Evolutionary conservation across 1,140 invertebrate species (phyloP).

Genomic region (Temnothorax nylanderi): DNA sequence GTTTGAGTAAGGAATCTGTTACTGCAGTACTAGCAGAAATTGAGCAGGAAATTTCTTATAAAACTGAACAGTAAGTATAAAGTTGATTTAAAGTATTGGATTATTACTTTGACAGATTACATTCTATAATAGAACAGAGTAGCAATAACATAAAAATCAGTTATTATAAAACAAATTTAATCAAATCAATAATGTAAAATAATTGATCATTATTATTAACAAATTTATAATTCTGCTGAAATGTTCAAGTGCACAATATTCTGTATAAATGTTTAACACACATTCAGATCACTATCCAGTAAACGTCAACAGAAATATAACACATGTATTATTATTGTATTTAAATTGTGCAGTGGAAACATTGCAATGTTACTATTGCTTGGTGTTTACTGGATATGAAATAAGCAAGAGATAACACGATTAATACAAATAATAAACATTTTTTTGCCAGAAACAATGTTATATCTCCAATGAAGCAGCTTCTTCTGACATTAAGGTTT

Average conservation of each 20-base stretch:
- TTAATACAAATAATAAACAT: not conserved
- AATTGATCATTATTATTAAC: too few relatives aligned
- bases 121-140: not conserved
- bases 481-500: not conserved
- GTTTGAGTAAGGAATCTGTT: not conserved
- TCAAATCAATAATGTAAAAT: not conserved
- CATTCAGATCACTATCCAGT: too few relatives aligned
- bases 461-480: conserved; percentile 4
- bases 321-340: too few relatives aligned
- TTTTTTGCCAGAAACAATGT: not conserved
- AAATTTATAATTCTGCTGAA: too few relatives aligned
- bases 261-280: too few relatives aligned
- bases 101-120: not conserved
- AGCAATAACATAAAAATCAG: not conserved
- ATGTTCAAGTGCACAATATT: not conserved
- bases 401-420: not conserved
- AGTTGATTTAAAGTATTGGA: not conserved
- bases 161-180: not conserved
- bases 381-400: not conserved
- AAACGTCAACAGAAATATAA: not conserved
- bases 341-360: too few relatives aligned
- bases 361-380: too few relatives aligned
- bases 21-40: not conserved
- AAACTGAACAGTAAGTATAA: conserved; percentile 7
- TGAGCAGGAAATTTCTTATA: not conserved